phyloP scores from a whole-genome alignment of 53 echinoderm and acorn worm genomes.

The Luidia sarsii region DNA sequence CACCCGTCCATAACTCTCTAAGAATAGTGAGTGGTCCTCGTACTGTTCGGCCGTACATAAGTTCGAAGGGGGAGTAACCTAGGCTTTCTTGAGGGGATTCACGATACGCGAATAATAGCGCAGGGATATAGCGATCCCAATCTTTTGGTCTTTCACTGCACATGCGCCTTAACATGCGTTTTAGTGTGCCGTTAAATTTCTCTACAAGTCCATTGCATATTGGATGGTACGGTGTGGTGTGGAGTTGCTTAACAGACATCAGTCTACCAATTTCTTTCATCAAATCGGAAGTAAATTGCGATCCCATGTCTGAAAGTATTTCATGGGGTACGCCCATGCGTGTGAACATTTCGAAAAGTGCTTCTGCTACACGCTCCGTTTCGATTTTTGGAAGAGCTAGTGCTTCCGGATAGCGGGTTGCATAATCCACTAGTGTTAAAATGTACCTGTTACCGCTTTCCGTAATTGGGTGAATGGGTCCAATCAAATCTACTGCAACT shows the following conservation, averaged over 20 bases:
- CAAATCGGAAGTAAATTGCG: constrained; percentile 50
- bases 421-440: constrained; percentile 1
- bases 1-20: constrained; percentile 48
- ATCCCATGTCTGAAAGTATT: constrained; percentile 45
- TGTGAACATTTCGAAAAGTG: constrained; percentile 25
- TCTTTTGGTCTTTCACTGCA: constrained; percentile 46
- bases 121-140: constrained; percentile 55
- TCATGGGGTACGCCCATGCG: constrained; percentile 38
- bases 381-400: constrained; percentile 21
- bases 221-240: constrained; percentile 51
- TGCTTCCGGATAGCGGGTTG: not conserved
- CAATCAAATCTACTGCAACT: not conserved
- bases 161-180: constrained; percentile 22
- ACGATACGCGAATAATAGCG: constrained; percentile 25
- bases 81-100: constrained; percentile 29
- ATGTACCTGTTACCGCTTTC: not conserved
- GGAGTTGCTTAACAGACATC: constrained; percentile 20
- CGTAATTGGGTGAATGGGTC: not conserved
- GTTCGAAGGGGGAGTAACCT: constrained; percentile 19
- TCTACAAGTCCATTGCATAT: constrained; percentile 52
- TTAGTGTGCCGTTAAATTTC: constrained; percentile 23
- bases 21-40: constrained; percentile 50
- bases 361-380: constrained; percentile 49
- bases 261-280: constrained; percentile 50
- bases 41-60: constrained; percentile 10